A percentile compares a stretch with the other conserved stretches of the same genome.
These are phyloP conservation scores for Neuroterus valhalla DNA, from an alignment of 1,140 invertebrate genomes.

Conservation along the genomic window DNA sequence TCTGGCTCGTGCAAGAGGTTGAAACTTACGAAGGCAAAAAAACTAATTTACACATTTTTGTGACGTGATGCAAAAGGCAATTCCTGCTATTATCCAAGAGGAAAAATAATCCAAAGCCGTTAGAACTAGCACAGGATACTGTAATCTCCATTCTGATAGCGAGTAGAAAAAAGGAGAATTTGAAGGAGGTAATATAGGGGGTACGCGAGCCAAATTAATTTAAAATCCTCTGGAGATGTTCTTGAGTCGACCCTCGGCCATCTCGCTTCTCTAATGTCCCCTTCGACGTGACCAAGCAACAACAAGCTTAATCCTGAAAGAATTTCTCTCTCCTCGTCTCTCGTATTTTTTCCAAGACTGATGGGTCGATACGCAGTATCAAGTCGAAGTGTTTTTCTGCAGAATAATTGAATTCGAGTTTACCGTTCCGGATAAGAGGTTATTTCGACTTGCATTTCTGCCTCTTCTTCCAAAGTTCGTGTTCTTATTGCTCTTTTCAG, in stretches of 20 bases:
- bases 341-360: neutral
- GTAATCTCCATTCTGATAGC: neutral
- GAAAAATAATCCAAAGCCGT: neutral
- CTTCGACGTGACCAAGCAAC: slow-evolving; percentile 28
- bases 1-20: too few relatives aligned
- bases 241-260: slow-evolving; percentile 12
- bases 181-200: neutral
- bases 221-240: slow-evolving; percentile 22
- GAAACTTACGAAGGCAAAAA: too few relatives aligned
- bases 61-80: neutral
- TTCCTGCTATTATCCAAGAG: neutral
- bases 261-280: neutral
- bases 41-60: too few relatives aligned
- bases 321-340: neutral
- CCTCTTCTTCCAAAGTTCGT: neutral
- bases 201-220: slow-evolving; percentile 19
- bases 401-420: slow-evolving; percentile 22
- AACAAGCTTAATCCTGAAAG: slow-evolving; percentile 18
- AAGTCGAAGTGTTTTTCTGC: slow-evolving; percentile 14
- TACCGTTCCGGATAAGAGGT: slow-evolving; percentile 1
- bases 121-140: neutral
- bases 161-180: neutral
- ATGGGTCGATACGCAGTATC: neutral
- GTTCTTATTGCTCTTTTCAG: neutral
- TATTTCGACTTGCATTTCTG: neutral